Evolutionary conservation across 2,888 invertebrate genomes (phyloP).

Genomic region (Drosophila percnosoma): DNA sequence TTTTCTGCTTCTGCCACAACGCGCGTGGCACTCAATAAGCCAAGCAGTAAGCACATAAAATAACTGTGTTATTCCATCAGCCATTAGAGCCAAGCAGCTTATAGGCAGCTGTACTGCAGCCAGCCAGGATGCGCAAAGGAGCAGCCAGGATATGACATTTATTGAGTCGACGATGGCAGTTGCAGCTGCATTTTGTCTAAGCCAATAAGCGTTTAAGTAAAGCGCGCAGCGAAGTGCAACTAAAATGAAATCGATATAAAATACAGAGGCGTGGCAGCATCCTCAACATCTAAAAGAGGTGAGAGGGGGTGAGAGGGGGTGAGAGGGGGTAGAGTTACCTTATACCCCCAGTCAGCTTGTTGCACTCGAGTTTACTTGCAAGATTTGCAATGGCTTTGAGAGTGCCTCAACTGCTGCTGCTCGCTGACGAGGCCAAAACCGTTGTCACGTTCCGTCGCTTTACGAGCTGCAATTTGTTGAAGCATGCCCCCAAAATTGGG

Average conservation of each 20-base stretch:
- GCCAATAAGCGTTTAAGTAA: constrained; percentile 72
- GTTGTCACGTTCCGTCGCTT: constrained; percentile 76
- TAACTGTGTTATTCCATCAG: constrained; percentile 11
- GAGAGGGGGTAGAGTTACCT: constrained; percentile 28
- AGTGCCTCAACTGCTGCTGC: neutral
- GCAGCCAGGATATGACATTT: constrained; percentile 58
- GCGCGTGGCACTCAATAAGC: neutral
- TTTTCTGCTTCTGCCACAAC: neutral
- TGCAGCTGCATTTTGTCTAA: constrained; percentile 65
- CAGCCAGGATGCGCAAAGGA: constrained; percentile 1
- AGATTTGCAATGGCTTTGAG: constrained; percentile 34
- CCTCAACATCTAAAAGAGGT: neutral
- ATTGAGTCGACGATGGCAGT: constrained; percentile 62
- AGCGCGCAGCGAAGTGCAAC: constrained; percentile 47
- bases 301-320: neutral
- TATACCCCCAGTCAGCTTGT: constrained; percentile 43
- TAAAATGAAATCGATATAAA: constrained; percentile 42
- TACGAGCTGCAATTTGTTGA: constrained; percentile 71
- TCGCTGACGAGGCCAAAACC: neutral
- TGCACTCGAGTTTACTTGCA: constrained; percentile 59
- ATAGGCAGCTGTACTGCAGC: constrained; percentile 15
- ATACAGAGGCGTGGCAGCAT: constrained; percentile 20
- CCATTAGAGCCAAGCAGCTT: constrained; percentile 46
- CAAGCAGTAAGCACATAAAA: neutral
- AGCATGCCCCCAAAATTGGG: constrained; percentile 47